Base-by-base conservation (phyloP, 1,140 invertebrate species). In the Pseudomyrmex flavicornis region DNA sequence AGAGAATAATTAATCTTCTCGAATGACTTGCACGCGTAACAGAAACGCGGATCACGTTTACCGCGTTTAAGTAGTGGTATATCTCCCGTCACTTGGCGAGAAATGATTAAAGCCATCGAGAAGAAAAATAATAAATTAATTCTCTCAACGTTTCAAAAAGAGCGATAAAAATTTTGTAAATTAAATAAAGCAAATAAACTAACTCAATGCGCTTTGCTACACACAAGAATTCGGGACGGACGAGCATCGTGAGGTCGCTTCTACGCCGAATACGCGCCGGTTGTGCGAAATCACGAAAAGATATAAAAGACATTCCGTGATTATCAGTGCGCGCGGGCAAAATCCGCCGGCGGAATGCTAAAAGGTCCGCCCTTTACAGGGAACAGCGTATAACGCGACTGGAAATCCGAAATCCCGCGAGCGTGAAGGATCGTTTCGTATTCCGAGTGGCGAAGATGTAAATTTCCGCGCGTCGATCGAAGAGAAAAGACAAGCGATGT, bases 391-490 rank as follows among this genome's bases (percentile, higher is more conserved):
- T 80, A 80, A 80, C 66, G 66, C 76, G 76, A 80, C 66, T 80
- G 66, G 12, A 80, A 35, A 70, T 80, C 66, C 56, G 66, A 80
- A 80, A 80, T 80, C 76, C 59, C 72, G 35, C 35, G 66, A 56
- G 26, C 54, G 66, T 79, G 76, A 79, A 70, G 83, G 68, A 70
- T 87, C 85, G 76, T 88, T 87, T 88, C 59, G 85, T 84, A 87
- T 85, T 88, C 85, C 58, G 72, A 56, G 20, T 74, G 58, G 85
- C 82, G 65, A 87, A 75, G 63, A 89, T 88, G 87, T 86, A 88
- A 87, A 89, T 89, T 84, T 80, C 65, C 69, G 59, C 66, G 61
- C 66, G 66, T 82, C 74, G 22, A 63, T 48, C 63, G 44, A 13
- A 52, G 50, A 13, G 50, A 52, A 52, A 62, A 85, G 61, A 69